Evolutionary conservation across 1,140 invertebrate genomes (phyloP).

Genomic region (Campodea augens): DNA sequence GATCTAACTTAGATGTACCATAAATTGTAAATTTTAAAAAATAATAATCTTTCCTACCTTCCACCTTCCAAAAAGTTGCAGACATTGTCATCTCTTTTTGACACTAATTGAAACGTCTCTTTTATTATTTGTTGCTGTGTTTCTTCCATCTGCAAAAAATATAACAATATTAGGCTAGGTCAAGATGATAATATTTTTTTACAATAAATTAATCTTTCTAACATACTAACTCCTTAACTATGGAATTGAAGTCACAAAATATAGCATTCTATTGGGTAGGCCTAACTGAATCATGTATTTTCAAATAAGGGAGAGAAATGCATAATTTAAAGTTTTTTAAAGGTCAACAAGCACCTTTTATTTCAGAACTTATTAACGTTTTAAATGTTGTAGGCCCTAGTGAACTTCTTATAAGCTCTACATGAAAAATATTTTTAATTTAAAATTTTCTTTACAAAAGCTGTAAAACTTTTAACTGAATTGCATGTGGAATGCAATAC

Average conservation of each 20-base stretch:
- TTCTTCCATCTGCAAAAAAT: constrained; percentile 72
- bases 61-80: constrained; percentile 99
- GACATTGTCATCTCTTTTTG: constrained; percentile 97
- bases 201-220: neutral
- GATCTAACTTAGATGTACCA: too few species aligned
- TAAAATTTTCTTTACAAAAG: too few species aligned
- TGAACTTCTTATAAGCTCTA: neutral
- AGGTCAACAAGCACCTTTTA: too few species aligned
- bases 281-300: neutral
- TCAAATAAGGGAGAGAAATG: constrained; percentile 6
- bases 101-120: constrained; percentile 97
- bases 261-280: constrained; percentile 8
- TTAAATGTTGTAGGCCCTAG: neutral
- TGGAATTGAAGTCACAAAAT: neutral
- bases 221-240: constrained; percentile 1
- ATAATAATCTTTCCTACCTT: too few species aligned
- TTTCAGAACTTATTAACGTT: too few species aligned
- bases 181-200: constrained; percentile 3
- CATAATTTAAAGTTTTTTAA: too few species aligned
- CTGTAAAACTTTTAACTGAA: too few species aligned
- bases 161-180: constrained; percentile 13
- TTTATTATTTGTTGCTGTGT: constrained; percentile 99
- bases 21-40: too few species aligned
- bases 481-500: too few species aligned
- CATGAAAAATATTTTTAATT: too few species aligned